Percentiles rank a stretch among this genome's conserved stretches.
phyloP scores from a whole-genome alignment of 2,113 vertebrate species.

The Kryptolebias marmoratus region DNA sequence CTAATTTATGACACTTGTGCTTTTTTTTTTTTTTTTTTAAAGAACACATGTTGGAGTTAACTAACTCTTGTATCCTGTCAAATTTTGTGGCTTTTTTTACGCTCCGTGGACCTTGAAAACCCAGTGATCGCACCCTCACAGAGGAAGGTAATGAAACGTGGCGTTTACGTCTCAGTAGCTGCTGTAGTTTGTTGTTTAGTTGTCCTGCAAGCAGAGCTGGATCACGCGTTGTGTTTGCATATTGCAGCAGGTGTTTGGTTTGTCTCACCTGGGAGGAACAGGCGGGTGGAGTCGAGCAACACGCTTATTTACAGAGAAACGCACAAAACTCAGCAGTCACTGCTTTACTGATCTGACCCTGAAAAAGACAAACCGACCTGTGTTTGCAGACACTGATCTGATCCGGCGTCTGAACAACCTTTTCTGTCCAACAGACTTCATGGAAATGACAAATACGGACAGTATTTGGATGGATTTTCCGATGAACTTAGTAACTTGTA shows the following conservation, averaged over 20 bases:
- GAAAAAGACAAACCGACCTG: neutral
- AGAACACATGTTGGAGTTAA: conserved; percentile 44
- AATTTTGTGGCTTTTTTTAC: conserved; percentile 63
- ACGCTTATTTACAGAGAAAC: neutral
- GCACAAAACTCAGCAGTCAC: neutral
- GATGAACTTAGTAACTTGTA: neutral
- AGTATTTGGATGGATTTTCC: conserved; percentile 43
- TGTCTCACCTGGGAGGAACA: neutral
- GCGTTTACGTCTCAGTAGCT: conserved; percentile 33
- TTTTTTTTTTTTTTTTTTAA: neutral
- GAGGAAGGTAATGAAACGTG: conserved; percentile 67
- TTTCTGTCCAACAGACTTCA: neutral
- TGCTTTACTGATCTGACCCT: conserved; percentile 5
- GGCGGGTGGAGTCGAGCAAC: neutral
- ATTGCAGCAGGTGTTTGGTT: conserved; percentile 29
- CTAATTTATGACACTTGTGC: conserved; percentile 19
- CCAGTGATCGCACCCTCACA: conserved; percentile 68
- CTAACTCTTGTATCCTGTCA: conserved; percentile 60
- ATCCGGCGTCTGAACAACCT: conserved; percentile 16
- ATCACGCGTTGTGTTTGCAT: conserved; percentile 36
- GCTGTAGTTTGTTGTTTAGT: conserved; percentile 20
- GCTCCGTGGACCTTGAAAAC: conserved; percentile 59
- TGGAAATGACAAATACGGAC: conserved; percentile 50
- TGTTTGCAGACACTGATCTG: conserved; percentile 34
- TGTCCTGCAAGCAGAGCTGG: conserved; percentile 18